phyloP scores from a whole-genome alignment of 2,797 vertebrate species.

The Cyprinodon diabolis region DNA sequence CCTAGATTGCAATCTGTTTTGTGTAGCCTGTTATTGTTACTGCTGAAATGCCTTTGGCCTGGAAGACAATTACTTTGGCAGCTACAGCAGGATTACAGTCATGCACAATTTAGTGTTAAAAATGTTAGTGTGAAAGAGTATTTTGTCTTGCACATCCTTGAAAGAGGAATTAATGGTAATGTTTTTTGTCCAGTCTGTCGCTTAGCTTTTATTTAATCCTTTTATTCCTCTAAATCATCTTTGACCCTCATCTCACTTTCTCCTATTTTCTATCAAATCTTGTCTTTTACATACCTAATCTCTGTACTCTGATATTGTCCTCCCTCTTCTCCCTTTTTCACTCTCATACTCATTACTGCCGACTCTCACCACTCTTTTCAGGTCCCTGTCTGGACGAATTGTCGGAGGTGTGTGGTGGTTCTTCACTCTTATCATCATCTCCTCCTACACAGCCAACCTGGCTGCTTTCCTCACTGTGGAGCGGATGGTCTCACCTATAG shows the following conservation, averaged over 20 bases:
- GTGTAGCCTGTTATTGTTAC: conserved; percentile 52
- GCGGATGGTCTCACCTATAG: conserved; percentile 94
- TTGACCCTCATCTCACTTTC: conserved; percentile 6
- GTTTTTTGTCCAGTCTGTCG: conserved; percentile 23
- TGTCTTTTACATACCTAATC: conserved; percentile 18
- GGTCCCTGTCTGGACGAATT: conserved; percentile 97
- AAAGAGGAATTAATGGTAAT: conserved; percentile 36
- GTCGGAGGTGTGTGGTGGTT: conserved; percentile 99
- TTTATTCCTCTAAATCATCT: conserved; percentile 21
- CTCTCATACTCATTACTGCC: conserved; percentile 5
- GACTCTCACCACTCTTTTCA: conserved; percentile 66
- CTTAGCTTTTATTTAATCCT: conserved; percentile 21
- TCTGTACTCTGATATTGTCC: neutral
- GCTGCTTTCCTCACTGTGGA: conserved; percentile 99
- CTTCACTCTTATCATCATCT: conserved; percentile 99
- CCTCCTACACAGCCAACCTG: conserved; percentile 97
- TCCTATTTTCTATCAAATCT: conserved; percentile 17
- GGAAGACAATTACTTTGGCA: conserved; percentile 57
- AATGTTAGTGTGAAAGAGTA: conserved; percentile 25
- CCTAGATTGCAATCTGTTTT: conserved; percentile 58
- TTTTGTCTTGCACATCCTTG: conserved; percentile 38
- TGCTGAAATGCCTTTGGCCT: conserved; percentile 55
- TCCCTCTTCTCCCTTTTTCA: neutral
- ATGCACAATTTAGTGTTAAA: conserved; percentile 33
- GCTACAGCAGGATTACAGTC: conserved; percentile 43